phyloP scores from a whole-genome alignment of 2,113 vertebrate genomes.

The Puffinus mauretanicus region DNA sequence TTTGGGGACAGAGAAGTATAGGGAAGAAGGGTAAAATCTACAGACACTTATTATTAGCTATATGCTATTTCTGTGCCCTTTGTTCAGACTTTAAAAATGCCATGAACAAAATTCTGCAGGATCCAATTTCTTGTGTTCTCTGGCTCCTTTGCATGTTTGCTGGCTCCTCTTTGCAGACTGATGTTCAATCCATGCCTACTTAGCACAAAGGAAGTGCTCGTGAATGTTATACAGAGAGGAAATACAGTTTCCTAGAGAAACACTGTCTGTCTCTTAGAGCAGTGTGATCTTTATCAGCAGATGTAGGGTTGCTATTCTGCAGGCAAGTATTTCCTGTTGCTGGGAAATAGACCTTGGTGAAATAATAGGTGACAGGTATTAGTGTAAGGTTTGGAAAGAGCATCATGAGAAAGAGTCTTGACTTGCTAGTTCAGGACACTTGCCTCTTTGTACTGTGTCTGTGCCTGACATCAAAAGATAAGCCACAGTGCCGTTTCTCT shows the following conservation, averaged over 20 bases:
- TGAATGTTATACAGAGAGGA: not conserved
- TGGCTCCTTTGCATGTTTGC: not conserved
- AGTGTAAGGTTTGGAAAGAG: not conserved
- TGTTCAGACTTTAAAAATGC: rapidly evolving
- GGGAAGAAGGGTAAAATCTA: not conserved
- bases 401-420: not conserved
- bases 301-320: not conserved
- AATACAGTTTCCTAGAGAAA: not conserved
- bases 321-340: not conserved
- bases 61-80: not conserved
- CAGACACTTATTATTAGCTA: not conserved
- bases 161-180: not conserved
- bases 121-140: not conserved
- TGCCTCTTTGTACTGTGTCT: not conserved
- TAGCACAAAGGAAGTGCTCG: not conserved
- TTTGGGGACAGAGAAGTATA: not conserved
- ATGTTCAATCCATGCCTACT: not conserved
- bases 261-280: not conserved
- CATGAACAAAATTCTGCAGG: not conserved
- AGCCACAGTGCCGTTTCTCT: not conserved
- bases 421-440: not conserved
- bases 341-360: not conserved
- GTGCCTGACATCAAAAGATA: not conserved
- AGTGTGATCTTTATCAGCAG: not conserved
- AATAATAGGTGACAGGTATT: not conserved